Base-by-base conservation (phyloP, 1,140 invertebrate species). In the Drosophila serrata region DNA sequence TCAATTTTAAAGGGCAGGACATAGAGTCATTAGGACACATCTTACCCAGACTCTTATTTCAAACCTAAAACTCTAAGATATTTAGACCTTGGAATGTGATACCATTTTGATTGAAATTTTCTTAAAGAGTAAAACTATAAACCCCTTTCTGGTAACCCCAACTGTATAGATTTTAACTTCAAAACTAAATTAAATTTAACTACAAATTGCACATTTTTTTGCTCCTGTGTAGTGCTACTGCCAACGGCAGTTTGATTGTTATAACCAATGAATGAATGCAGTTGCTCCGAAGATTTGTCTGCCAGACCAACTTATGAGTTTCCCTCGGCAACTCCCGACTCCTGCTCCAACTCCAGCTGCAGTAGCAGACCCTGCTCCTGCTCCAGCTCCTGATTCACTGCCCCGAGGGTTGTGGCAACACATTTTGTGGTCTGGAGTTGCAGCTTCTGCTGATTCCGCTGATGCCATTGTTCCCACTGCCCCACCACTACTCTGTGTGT, bases 251-350 rank as follows among this genome's bases (percentile, higher is more conserved):
- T 88, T 87, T 87, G 84, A 87, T 87, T 87, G 82, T 87, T 87
- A 88, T 88, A 88, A 85, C 82, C 82, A 87, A 87, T 87, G 82
- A 87, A 87, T 87, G 82, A 87, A 87, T 82, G 79, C 82, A 87
- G 84, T 87, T 87, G 84, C 82, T 70, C 62, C 46, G 65, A 63
- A 80, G 69, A 82, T 53, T 81, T 84, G 81, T 85, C 81, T 88
- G 84, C 46, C 67, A 78, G 64, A 70, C 75, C 75, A 43, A 61
- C 75, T 78, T 75, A 75, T 75, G 73, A 78, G 60, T 75, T 56
- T 43, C 57, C 57, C 49, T 22, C 67, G 27, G 39, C 64, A 49
- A 45, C 58, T 57, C 35, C 55, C 55, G 13, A 33, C 65, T 68
- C 35, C 42, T 31, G 46, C 7, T 17, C 46, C 46, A n/a, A 48